A percentile compares a stretch with the other conserved stretches of the same genome.
These are phyloP conservation scores for Sebastes iracundus DNA, from an alignment of 2,797 vertebrate genomes.

Conservation along the genomic window DNA sequence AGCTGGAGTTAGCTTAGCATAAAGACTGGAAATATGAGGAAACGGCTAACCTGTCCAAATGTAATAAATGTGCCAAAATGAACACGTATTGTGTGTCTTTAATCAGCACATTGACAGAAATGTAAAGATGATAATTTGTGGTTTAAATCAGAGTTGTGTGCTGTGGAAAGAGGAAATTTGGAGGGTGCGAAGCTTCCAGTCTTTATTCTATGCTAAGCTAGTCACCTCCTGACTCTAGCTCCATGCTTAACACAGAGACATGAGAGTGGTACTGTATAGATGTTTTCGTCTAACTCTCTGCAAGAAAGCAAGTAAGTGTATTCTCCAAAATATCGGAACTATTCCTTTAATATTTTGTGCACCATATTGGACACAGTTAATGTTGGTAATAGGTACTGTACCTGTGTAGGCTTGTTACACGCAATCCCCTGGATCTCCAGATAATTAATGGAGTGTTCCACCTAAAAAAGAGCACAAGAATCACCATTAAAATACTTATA, in stretches of 20 bases:
- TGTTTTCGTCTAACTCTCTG: neutral
- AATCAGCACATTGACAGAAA: neutral
- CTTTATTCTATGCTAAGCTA: neutral
- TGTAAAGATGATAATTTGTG: neutral
- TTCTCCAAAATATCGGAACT: neutral
- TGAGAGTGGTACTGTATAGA: neutral
- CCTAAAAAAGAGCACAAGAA: conserved; percentile 74
- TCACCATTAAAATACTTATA: neutral
- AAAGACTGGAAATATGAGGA: neutral
- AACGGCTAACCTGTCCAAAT: neutral
- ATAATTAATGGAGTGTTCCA: conserved; percentile 96
- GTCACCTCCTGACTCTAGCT: neutral
- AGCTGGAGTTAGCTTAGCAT: neutral
- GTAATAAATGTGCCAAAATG: neutral
- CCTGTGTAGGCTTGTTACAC: conserved; percentile 90
- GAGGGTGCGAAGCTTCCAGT: neutral
- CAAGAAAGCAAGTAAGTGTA: neutral
- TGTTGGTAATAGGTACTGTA: conserved; percentile 40
- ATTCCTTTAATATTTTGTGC: neutral
- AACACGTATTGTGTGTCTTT: neutral
- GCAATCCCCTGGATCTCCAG: conserved; percentile 94
- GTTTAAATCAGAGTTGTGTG: neutral
- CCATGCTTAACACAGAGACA: neutral
- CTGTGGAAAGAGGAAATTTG: neutral
- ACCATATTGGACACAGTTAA: neutral